phyloP scores from a whole-genome alignment of 2,113 vertebrate species.

The Hylia prasina region DNA sequence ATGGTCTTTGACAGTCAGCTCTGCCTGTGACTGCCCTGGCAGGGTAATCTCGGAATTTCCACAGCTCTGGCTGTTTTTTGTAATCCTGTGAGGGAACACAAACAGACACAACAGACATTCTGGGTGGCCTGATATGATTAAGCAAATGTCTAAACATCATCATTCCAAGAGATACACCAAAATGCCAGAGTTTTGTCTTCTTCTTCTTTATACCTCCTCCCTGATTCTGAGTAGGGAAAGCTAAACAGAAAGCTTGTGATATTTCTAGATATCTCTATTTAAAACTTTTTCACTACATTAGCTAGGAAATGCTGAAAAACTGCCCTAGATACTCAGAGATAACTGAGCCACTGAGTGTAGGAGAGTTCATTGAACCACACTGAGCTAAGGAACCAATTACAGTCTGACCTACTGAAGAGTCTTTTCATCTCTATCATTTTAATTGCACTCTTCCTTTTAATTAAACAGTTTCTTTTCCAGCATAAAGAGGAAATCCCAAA shows the following conservation, averaged over 20 bases:
- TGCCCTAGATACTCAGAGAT: not conserved
- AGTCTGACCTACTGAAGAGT: not conserved
- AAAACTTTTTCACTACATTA: not conserved
- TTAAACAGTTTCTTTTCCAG: conserved; percentile 9
- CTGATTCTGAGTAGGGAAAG: not conserved
- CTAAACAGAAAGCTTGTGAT: not conserved
- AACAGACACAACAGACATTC: not conserved
- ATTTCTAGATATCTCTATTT: not conserved
- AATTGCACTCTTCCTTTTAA: conserved; percentile 9
- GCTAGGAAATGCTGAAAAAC: not conserved
- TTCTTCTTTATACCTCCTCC: not conserved
- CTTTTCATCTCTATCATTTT: not conserved
- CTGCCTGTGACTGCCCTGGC: not conserved
- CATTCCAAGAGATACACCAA: not conserved
- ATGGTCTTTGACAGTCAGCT: not conserved
- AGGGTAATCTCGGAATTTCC: not conserved
- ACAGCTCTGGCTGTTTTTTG: not conserved
- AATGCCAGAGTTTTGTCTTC: not conserved
- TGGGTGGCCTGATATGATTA: not conserved
- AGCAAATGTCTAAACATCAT: not conserved
- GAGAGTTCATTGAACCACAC: not conserved
- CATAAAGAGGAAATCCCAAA: not conserved
- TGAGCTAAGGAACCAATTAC: not conserved
- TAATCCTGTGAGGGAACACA: not conserved
- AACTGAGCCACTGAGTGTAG: not conserved